Conservation (phyloP, 2,797 vertebrate species). For the Poliocrania exsul region DNA sequence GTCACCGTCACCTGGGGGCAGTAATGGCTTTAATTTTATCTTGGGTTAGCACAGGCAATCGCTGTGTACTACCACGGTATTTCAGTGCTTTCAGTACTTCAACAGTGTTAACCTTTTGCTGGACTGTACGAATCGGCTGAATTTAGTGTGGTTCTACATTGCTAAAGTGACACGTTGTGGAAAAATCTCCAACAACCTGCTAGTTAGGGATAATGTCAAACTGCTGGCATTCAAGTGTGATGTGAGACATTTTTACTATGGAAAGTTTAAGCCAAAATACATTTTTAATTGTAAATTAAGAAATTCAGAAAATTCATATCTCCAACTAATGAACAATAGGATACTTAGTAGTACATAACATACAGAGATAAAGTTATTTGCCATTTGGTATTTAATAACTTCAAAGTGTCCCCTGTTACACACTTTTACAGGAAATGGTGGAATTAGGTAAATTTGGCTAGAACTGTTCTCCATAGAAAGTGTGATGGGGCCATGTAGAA, state of each 20-base stretch:
- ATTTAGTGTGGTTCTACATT: fast-evolving
- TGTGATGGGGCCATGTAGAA: background rate
- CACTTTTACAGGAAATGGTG: background rate
- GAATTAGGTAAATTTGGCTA: background rate
- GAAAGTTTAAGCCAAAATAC: background rate
- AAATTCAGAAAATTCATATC: background rate
- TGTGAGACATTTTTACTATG: fast-evolving
- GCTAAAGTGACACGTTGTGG: background rate
- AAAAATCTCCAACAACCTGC: background rate
- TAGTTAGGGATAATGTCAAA: too few species aligned
- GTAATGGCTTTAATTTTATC: fast-evolving
- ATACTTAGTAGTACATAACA: background rate
- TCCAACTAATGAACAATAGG: background rate
- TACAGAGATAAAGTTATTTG: background rate
- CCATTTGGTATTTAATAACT: background rate
- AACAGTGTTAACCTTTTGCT: fast-evolving
- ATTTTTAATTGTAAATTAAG: background rate
- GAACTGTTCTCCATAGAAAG: background rate
- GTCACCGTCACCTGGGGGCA: background rate
- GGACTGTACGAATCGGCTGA: fast-evolving
- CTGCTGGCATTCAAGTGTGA: background rate
- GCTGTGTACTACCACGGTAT: fast-evolving
- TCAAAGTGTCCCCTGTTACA: background rate
- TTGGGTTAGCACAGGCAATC: fast-evolving
- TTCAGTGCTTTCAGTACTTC: background rate